phyloP scores from a whole-genome alignment of 2,888 invertebrate species.

The Drosophila subsilvestris region DNA sequence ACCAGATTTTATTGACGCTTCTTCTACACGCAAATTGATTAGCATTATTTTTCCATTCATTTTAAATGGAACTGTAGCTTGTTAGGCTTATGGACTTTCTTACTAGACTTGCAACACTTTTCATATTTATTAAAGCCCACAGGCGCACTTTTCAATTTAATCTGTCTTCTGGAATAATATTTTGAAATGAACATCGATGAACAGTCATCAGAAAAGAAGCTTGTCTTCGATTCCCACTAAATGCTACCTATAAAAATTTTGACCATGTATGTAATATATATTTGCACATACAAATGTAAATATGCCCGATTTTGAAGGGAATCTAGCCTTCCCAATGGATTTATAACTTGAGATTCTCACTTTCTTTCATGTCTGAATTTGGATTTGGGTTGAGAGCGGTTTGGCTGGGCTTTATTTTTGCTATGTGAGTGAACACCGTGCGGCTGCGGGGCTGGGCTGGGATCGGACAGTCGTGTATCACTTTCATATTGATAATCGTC shows the following conservation, averaged over 20 bases:
- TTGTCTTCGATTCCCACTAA: too few species aligned
- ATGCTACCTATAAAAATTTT: too few species aligned
- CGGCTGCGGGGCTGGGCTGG: constrained; percentile 9
- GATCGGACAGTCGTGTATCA: constrained; percentile 68
- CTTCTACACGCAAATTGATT: constrained; percentile 54
- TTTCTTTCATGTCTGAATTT: constrained; percentile 22
- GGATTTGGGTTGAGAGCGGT: constrained; percentile 24
- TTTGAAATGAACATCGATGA: too few species aligned
- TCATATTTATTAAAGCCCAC: neutral
- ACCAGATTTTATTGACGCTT: constrained; percentile 24
- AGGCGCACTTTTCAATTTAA: too few species aligned
- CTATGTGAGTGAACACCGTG: neutral
- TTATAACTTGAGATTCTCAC: constrained; percentile 11
- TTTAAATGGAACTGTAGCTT: neutral
- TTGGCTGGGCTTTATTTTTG: neutral
- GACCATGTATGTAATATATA: too few species aligned
- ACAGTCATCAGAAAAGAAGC: too few species aligned
- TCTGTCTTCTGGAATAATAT: too few species aligned
- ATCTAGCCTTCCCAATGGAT: neutral
- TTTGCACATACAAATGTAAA: neutral
- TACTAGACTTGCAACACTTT: neutral
- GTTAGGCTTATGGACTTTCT: neutral
- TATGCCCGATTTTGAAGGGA: neutral
- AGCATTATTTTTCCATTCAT: constrained; percentile 41
- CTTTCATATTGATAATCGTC: constrained; percentile 77